Evolutionary conservation across 2,797 vertebrate genomes (phyloP).

Genomic region (Brachyalestes nurse): DNA sequence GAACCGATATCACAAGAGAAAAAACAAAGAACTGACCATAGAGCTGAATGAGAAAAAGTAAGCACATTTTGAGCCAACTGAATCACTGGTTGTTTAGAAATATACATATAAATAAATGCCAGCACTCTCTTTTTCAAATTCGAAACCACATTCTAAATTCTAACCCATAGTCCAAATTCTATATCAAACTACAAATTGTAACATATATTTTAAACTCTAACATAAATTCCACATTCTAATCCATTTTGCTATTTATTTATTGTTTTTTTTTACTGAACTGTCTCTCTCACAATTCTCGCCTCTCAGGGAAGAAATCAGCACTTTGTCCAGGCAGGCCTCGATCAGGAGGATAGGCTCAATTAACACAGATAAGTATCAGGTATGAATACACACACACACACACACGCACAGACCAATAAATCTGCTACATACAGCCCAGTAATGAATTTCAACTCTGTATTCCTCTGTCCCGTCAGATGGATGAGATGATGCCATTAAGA

Average conservation of each 20-base stretch:
- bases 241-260: background rate
- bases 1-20: constrained; percentile 86
- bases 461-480: constrained; percentile 63
- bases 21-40: constrained; percentile 80
- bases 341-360: constrained; percentile 77
- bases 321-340: constrained; percentile 81
- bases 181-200: background rate
- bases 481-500: constrained; percentile 74
- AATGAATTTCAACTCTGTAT: constrained; percentile 7
- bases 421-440: background rate
- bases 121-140: background rate
- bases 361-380: constrained; percentile 75
- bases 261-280: background rate
- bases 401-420: background rate
- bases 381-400: constrained; percentile 23
- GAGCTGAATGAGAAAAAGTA: constrained; percentile 84
- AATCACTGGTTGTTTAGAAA: background rate
- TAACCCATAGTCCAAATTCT: constrained; percentile 3
- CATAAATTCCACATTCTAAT: background rate
- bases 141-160: background rate
- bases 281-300: background rate
- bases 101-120: too few relatives aligned
- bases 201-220: too few relatives aligned
- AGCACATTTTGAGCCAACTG: constrained; percentile 43
- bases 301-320: constrained; percentile 78